Evolutionary conservation across 2,113 vertebrate species (phyloP).

Genomic region (Phaetusa simplex): DNA sequence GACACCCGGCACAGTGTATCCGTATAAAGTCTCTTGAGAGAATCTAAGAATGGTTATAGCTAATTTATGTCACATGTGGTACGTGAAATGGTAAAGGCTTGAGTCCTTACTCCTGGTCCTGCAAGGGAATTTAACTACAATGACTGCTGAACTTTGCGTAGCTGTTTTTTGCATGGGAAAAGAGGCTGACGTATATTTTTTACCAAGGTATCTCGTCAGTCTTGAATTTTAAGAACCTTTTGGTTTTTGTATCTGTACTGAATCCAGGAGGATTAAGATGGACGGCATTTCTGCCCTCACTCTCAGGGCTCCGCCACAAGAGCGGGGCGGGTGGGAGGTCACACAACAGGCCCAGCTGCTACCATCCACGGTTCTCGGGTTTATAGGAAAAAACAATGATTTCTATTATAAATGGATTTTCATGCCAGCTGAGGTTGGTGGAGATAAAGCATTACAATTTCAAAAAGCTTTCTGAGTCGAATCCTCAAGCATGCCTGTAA

Average conservation of each 20-base stretch:
- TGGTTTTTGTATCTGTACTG: background rate
- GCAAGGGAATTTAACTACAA: background rate
- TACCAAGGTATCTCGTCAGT: background rate
- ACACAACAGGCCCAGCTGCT: background rate
- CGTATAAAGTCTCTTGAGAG: background rate
- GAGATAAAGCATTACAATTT: background rate
- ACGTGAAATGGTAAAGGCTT: fast-evolving
- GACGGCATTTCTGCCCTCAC: background rate
- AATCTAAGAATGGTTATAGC: background rate
- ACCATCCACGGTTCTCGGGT: background rate
- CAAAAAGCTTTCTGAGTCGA: background rate
- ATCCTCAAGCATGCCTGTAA: background rate
- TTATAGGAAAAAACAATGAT: background rate
- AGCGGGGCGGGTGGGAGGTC: fast-evolving
- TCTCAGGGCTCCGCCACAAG: background rate
- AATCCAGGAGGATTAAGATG: background rate
- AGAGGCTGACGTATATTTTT: background rate
- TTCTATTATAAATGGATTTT: background rate
- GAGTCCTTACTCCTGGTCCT: background rate
- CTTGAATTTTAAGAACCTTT: background rate
- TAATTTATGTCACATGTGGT: background rate
- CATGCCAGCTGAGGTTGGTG: background rate
- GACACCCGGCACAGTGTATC: no score
- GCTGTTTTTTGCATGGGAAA: background rate
- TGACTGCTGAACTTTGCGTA: background rate